phyloP scores from a whole-genome alignment of 2,113 vertebrate genomes.

The Hepsetus odoe region DNA sequence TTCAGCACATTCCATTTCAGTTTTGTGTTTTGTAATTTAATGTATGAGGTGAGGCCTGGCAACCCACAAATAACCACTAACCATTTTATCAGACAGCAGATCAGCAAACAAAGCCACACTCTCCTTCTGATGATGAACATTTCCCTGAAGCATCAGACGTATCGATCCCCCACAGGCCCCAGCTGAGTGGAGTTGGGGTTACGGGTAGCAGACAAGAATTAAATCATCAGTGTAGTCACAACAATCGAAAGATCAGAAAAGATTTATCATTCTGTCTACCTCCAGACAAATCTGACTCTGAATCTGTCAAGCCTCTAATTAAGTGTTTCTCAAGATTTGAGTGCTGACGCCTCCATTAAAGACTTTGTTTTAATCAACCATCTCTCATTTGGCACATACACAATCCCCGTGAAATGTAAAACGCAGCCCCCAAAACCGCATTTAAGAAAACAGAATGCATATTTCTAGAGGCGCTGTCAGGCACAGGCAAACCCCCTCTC shows the following conservation, averaged over 20 bases:
- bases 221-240: background rate
- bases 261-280: conserved; percentile 13
- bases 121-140: background rate
- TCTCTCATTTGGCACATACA: background rate
- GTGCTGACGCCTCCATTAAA: background rate
- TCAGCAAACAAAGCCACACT: background rate
- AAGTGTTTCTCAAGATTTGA: background rate
- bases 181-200: background rate
- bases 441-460: background rate
- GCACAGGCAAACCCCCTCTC: background rate
- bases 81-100: conserved; percentile 20
- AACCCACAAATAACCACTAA: background rate
- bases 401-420: background rate
- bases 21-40: background rate
- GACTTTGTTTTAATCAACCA: conserved; percentile 23
- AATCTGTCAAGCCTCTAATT: conserved; percentile 3
- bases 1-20: too few relatives aligned
- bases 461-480: background rate
- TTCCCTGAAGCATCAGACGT: background rate
- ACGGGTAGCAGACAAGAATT: background rate
- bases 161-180: background rate
- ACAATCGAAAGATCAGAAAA: background rate
- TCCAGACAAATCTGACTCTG: conserved; percentile 3
- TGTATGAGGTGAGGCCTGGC: background rate
- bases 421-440: background rate